phyloP scores from a whole-genome alignment of 2,113 vertebrate species.

The Chrysemys picta region DNA sequence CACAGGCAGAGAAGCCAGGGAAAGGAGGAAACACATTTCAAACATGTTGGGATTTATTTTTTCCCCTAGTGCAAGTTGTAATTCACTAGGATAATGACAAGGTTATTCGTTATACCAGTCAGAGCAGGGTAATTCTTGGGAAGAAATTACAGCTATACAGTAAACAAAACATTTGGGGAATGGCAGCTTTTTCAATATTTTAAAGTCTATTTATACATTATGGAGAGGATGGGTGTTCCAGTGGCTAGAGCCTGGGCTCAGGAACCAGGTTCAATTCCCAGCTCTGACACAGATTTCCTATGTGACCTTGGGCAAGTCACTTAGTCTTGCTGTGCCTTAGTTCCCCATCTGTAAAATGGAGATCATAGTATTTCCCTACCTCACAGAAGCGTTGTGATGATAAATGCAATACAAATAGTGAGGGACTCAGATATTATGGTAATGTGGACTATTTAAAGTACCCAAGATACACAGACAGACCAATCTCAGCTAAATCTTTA shows the following conservation, averaged over 20 bases:
- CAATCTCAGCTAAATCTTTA: neutral
- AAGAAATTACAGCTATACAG: neutral
- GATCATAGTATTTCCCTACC: neutral
- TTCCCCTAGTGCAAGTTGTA: neutral
- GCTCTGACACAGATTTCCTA: neutral
- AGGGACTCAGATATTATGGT: neutral
- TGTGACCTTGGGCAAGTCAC: neutral
- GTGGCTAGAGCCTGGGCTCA: neutral
- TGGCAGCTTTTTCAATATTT: neutral
- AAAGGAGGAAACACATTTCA: neutral
- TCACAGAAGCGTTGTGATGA: neutral
- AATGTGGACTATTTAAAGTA: neutral
- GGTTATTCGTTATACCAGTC: constrained; percentile 5
- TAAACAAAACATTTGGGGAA: constrained; percentile 6
- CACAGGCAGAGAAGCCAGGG: constrained; percentile 11
- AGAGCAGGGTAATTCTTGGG: neutral
- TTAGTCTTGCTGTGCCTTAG: neutral
- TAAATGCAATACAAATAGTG: neutral
- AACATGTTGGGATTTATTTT: neutral
- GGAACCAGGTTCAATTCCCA: neutral
- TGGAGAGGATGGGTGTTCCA: neutral
- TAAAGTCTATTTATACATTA: neutral
- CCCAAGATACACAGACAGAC: neutral
- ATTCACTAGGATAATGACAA: neutral
- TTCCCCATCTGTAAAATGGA: neutral